phyloP scores from a whole-genome alignment of 1,140 invertebrate genomes.

The Colletes latitarsis region DNA sequence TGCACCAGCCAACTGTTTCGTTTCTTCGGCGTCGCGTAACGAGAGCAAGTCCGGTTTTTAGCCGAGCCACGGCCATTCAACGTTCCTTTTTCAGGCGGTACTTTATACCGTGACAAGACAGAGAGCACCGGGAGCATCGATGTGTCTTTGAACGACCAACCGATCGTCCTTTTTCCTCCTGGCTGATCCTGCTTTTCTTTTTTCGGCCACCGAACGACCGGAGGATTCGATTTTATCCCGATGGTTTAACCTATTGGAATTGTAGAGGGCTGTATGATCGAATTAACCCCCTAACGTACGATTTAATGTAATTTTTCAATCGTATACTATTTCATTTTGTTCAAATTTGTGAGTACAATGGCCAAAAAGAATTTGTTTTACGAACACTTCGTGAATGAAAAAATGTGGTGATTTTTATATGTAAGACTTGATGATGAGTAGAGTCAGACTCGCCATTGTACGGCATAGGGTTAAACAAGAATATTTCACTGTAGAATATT shows the following conservation, averaged over 20 bases:
- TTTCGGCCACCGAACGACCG: too few species aligned
- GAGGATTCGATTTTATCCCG: background rate
- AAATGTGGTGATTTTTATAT: too few species aligned
- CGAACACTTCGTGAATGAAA: too few species aligned
- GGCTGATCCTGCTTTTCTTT: background rate
- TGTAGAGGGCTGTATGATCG: background rate
- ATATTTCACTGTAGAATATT: too few species aligned
- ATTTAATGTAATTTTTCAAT: too few species aligned
- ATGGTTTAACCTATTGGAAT: background rate
- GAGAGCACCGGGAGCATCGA: background rate
- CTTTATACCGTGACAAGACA: slow-evolving; percentile 37
- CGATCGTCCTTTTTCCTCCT: background rate
- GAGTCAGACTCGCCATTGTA: too few species aligned
- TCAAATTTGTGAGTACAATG: too few species aligned
- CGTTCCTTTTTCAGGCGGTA: slow-evolving; percentile 35
- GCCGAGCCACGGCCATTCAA: slow-evolving; percentile 16
- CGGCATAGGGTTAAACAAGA: too few species aligned
- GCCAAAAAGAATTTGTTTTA: too few species aligned
- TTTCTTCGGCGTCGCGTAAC: slow-evolving; percentile 36
- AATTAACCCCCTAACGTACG: too few species aligned
- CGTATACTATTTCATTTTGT: too few species aligned
- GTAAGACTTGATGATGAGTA: too few species aligned
- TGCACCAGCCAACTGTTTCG: slow-evolving; percentile 53
- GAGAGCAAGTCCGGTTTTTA: slow-evolving; percentile 56
- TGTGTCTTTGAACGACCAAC: slow-evolving; percentile 2